phyloP scores from a whole-genome alignment of 92 coral and sea anemone species.

The Epizoanthus rinbou region DNA sequence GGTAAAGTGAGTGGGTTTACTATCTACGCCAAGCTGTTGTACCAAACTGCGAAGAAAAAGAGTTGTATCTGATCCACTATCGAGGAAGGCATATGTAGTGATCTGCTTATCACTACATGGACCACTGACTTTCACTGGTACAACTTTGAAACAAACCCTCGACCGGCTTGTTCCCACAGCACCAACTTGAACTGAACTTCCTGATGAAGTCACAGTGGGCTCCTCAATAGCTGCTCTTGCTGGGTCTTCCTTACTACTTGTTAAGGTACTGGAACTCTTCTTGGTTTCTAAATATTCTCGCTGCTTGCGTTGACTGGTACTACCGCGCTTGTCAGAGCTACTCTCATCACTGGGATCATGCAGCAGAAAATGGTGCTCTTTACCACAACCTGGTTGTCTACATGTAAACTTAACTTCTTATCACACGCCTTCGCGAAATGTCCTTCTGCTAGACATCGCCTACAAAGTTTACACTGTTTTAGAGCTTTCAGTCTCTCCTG shows the following conservation, averaged over 20 bases:
- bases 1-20: constrained; percentile 53
- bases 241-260: not conserved
- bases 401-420: constrained; percentile 30
- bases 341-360: not conserved
- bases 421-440: constrained; percentile 18
- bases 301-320: too few relatives aligned
- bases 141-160: constrained; percentile 69
- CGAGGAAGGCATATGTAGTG: constrained; percentile 64
- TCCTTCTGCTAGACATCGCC: constrained; percentile 15
- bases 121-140: constrained; percentile 67
- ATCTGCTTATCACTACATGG: constrained; percentile 48
- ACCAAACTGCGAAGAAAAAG: constrained; percentile 64
- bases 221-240: not conserved
- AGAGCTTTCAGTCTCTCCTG: constrained; percentile 10
- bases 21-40: constrained; percentile 49
- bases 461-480: constrained; percentile 30
- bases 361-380: constrained; percentile 6
- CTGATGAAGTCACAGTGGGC: constrained; percentile 38
- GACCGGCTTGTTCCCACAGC: constrained; percentile 47
- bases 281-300: too few relatives aligned
- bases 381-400: constrained; percentile 6
- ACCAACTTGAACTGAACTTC: constrained; percentile 39
- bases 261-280: constrained; percentile 2
- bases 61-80: constrained; percentile 73
- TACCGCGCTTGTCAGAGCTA: too few relatives aligned